Conservation (phyloP, 1,140 invertebrate genomes). For the Trichogramma pretiosum region DNA sequence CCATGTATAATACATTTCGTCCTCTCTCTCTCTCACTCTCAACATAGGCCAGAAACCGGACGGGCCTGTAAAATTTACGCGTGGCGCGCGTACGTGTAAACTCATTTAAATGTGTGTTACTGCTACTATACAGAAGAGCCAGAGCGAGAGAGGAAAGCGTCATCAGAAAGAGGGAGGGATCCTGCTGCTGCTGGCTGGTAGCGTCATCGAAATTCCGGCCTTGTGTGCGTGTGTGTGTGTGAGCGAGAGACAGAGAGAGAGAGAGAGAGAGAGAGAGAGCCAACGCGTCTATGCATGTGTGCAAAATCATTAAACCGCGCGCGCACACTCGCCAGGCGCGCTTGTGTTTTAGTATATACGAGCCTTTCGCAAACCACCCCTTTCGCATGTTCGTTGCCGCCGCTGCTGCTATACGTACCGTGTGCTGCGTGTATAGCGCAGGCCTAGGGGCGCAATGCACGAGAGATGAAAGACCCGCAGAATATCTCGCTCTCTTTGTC, state of each 20-base stretch:
- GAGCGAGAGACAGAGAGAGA: too few species aligned
- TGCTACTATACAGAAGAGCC: not conserved
- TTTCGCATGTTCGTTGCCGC: conserved; percentile 19
- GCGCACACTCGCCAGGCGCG: conserved; percentile 32
- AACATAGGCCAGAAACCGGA: conserved; percentile 38
- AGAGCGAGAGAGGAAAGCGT: conserved; percentile 23
- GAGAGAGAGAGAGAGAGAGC: too few species aligned
- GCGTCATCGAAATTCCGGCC: conserved; percentile 43
- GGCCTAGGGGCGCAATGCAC: too few species aligned
- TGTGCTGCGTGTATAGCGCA: too few species aligned
- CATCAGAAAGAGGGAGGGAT: too few species aligned
- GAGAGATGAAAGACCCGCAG: too few species aligned
- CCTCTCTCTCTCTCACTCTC: conserved; percentile 15
- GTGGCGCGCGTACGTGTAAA: conserved; percentile 20
- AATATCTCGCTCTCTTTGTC: too few species aligned
- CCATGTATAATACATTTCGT: conserved; percentile 48
- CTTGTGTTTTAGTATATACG: conserved; percentile 28
- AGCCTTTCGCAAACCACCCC: conserved; percentile 22
- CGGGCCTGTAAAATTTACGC: conserved; percentile 43
- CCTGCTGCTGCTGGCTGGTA: too few species aligned
- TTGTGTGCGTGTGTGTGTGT: conserved; percentile 15
- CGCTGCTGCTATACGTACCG: too few species aligned
- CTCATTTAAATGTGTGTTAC: not conserved
- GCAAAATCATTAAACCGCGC: conserved; percentile 38
- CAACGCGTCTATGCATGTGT: too few species aligned